phyloP scores from a whole-genome alignment of 2,113 vertebrate species.

The Spizaetus ornatus region DNA sequence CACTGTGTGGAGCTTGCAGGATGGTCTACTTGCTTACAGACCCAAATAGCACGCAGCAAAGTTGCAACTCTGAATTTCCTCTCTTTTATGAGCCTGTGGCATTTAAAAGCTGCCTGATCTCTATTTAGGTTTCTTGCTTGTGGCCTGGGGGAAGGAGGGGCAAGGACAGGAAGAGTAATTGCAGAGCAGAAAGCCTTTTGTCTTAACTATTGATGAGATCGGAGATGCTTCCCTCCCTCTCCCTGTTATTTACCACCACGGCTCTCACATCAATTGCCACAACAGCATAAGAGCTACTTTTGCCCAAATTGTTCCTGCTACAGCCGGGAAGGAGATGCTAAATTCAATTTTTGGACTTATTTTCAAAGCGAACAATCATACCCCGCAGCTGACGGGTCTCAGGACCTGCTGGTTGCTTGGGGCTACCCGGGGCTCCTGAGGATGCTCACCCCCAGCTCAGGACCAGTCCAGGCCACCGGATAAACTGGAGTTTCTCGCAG shows the following conservation, averaged over 20 bases:
- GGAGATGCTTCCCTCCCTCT: not conserved
- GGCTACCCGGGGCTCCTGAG: not conserved
- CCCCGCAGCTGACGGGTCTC: fast-evolving
- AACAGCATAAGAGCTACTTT: not conserved
- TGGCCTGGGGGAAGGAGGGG: conserved; percentile 25
- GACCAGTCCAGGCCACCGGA: fast-evolving
- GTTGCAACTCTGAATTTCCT: not conserved
- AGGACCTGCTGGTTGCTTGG: not conserved
- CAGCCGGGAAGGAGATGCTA: not conserved
- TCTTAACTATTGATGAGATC: not conserved
- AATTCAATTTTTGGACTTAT: not conserved
- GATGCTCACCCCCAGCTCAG: not conserved
- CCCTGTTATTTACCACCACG: not conserved
- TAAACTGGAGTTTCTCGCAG: no score
- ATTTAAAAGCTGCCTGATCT: conserved; percentile 55
- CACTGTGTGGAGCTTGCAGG: not conserved
- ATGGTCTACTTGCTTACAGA: not conserved
- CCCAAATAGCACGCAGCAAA: not conserved
- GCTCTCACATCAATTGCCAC: not conserved
- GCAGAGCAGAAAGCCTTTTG: conserved; percentile 33
- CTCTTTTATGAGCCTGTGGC: conserved; percentile 19
- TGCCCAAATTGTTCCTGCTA: not conserved
- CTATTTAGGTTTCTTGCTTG: conserved; percentile 3
- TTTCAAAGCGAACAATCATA: fast-evolving
- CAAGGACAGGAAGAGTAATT: conserved; percentile 28